These are phyloP conservation scores for Nemoura dubitans DNA, from an alignment of 2,888 invertebrate species.

Conservation along the genomic window DNA sequence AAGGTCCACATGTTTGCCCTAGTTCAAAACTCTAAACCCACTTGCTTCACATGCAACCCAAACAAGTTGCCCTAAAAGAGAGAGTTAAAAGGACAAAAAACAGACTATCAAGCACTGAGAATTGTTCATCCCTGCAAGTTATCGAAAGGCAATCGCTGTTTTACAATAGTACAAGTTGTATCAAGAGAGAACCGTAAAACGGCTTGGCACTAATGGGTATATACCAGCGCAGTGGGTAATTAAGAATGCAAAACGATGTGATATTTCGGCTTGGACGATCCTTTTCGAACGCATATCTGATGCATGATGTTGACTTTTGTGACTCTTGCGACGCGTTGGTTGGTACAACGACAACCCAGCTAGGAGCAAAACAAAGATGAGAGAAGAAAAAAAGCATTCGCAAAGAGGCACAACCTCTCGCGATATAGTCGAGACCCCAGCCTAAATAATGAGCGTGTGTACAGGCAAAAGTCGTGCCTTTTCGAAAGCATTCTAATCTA, in stretches of 20 bases:
- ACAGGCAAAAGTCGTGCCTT: neutral
- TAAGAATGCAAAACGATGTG: neutral
- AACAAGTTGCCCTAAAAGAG: neutral
- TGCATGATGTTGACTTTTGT: neutral
- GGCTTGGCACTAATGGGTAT: neutral
- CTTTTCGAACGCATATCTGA: neutral
- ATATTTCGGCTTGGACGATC: neutral
- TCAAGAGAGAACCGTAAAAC: neutral
- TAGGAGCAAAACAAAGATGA: neutral
- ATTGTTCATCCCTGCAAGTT: neutral
- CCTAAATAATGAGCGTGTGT: conserved; percentile 7
- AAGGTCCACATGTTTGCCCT: neutral
- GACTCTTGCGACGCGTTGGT: neutral
- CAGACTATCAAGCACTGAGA: neutral
- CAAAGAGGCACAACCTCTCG: neutral
- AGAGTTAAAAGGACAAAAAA: neutral
- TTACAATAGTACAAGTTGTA: neutral
- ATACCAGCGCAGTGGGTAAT: neutral
- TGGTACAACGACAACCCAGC: neutral
- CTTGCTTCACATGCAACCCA: no score
- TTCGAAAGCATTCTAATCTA: neutral
- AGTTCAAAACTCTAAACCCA: no score
- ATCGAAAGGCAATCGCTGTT: neutral
- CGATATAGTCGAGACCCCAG: neutral
- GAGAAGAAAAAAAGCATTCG: neutral